Evolutionary conservation across 2,113 vertebrate genomes (phyloP), one percentile per base, ranked within the genome.

Genomic region (Aldabrachelys gigantea): DNA sequence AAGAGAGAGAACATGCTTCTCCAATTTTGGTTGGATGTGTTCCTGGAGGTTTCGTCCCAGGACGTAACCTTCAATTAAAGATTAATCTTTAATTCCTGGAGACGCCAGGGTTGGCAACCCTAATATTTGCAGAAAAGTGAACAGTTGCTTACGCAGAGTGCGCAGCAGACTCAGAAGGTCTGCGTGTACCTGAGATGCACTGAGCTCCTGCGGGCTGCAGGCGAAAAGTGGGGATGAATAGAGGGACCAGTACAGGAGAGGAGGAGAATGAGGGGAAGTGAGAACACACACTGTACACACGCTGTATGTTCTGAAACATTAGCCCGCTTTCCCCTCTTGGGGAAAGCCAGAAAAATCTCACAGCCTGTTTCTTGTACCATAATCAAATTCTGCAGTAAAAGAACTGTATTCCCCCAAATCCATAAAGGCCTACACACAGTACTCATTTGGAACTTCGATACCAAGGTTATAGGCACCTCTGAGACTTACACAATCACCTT

Each of bases 271-370:
- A 21, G n/a, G 65, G n/a, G n/a, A 72, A 38, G n/a, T 38, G 16
- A 78, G 56, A 76, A 78, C 0, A 3, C 0, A 0, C 4, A 84
- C 69, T 85, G 86, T 57, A 84, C 92, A 76, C 2, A 78, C 0
- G 6, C 0, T 0, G 8, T 50, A 57, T 76, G 79, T 38, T 53
- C 16, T 72, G 72, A 52, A 90, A 52, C 0, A 5, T 25, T 78
- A 54, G 2, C 62, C 62, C 25, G 16, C 6, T 56, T 87, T 8
- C 81, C 25, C 81, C 72, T 9, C 9, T 14, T 0, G 2, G 1
- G 93, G 76, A 62, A 85, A 59, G 75, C 87, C 59, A 88, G 76
- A 82, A 78, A 52, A 90, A 85, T 44, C 89, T 56, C 4, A 1
- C 92, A 92, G 52, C 69, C 80, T 65, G 44, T 59, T 88, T 79